phyloP scores from a whole-genome alignment of 2,888 invertebrate genomes.

The Trichopria drosophilae region DNA sequence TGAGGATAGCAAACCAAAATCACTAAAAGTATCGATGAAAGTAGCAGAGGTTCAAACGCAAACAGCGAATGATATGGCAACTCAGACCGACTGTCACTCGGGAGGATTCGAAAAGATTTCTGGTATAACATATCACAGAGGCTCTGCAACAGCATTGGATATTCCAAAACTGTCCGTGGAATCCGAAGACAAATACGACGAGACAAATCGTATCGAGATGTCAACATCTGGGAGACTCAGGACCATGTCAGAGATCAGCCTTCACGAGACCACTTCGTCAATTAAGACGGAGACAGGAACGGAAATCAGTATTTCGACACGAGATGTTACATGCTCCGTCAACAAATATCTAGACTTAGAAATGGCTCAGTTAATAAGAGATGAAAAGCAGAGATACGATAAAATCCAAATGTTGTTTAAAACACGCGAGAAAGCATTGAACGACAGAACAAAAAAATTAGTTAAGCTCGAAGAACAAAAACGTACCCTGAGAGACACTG shows the following conservation, averaged over 20 bases:
- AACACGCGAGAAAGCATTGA: constrained; percentile 68
- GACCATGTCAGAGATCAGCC: constrained; percentile 56
- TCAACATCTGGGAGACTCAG: constrained; percentile 52
- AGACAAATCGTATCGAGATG: constrained; percentile 50
- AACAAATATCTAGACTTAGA: constrained; percentile 55
- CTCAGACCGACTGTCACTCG: constrained; percentile 49
- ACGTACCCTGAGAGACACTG: constrained; percentile 56
- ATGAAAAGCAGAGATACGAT: constrained; percentile 69
- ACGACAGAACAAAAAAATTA: constrained; percentile 66
- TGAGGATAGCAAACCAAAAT: constrained; percentile 35
- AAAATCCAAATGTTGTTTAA: constrained; percentile 69
- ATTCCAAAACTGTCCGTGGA: constrained; percentile 46
- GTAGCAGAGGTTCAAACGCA: constrained; percentile 55
- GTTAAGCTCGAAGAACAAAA: constrained; percentile 67
- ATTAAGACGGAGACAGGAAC: constrained; percentile 57
- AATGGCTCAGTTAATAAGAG: constrained; percentile 68
- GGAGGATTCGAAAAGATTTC: constrained; percentile 42
- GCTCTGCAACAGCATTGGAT: constrained; percentile 38
- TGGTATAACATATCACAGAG: constrained; percentile 44
- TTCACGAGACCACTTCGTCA: constrained; percentile 57
- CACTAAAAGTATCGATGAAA: constrained; percentile 42
- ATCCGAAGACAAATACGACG: constrained; percentile 48
- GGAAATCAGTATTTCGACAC: constrained; percentile 55
- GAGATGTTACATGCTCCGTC: constrained; percentile 55
- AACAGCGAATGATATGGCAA: constrained; percentile 56